phyloP scores from a whole-genome alignment of 2,888 invertebrate genomes.

The Parelbella ahira region DNA sequence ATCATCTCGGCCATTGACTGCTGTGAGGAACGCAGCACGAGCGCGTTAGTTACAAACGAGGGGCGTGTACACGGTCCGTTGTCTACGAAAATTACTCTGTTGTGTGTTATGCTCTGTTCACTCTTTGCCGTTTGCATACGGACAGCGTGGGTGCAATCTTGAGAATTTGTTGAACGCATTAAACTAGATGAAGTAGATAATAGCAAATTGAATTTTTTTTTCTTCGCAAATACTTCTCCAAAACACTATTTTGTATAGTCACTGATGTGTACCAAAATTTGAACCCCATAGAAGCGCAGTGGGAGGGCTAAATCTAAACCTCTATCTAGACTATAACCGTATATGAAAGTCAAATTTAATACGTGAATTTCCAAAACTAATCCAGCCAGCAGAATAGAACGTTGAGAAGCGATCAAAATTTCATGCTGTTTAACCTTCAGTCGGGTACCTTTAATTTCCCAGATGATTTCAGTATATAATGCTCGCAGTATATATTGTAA shows the following conservation, averaged over 20 bases:
- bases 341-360: not conserved
- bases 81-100: slow-evolving; percentile 63
- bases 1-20: too few relatives aligned
- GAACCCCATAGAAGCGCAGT: too few relatives aligned
- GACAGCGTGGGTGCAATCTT: slow-evolving; percentile 8
- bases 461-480: slow-evolving; percentile 24
- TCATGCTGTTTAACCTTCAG: slow-evolving; percentile 22
- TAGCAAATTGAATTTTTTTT: too few relatives aligned
- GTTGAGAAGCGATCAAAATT: slow-evolving; percentile 30
- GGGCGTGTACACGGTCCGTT: slow-evolving; percentile 51
- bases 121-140: slow-evolving; percentile 30
- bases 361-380: slow-evolving; percentile 8
- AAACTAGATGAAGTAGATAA: too few relatives aligned
- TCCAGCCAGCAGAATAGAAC: not conserved
- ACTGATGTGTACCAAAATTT: too few relatives aligned
- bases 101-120: slow-evolving; percentile 53
- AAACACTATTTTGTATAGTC: too few relatives aligned
- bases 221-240: too few relatives aligned
- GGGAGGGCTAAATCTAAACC: too few relatives aligned
- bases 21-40: slow-evolving; percentile 24
- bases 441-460: slow-evolving; percentile 31
- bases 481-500: too few relatives aligned
- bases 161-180: not conserved
- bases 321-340: too few relatives aligned
- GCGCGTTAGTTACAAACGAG: slow-evolving; percentile 31